Conservation (phyloP, 2,113 vertebrate genomes). For the Lophochroa leadbeateri region DNA sequence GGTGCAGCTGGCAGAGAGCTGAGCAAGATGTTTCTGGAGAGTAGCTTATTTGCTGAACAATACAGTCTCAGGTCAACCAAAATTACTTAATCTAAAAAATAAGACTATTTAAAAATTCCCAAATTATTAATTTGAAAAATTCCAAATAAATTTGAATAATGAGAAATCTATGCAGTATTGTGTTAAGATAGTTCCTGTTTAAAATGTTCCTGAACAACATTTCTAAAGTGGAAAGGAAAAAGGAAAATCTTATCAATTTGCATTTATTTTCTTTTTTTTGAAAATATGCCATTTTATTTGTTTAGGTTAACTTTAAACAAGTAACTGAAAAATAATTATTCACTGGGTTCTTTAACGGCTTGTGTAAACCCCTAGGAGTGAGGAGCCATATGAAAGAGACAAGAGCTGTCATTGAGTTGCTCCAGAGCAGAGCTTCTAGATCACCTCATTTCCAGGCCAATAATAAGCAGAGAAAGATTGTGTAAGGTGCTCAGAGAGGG, state of each 20-base stretch:
- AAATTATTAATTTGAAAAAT: background rate
- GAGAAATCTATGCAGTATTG: background rate
- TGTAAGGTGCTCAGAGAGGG: background rate
- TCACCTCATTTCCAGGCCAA: background rate
- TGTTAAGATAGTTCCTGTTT: background rate
- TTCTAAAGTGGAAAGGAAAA: rapidly evolving
- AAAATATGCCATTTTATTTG: background rate
- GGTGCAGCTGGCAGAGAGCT: conserved; percentile 12
- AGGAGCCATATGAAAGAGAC: background rate
- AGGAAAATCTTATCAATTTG: background rate
- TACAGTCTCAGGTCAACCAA: background rate
- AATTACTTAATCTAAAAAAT: background rate
- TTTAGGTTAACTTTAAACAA: background rate
- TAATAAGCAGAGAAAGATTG: background rate
- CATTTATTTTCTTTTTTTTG: background rate
- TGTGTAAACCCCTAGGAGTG: background rate
- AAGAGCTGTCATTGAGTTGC: background rate
- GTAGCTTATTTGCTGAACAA: background rate
- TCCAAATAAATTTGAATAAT: background rate
- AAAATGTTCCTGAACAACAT: background rate
- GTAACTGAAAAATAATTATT: background rate
- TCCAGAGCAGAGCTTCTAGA: background rate
- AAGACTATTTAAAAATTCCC: background rate
- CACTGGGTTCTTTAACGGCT: background rate
- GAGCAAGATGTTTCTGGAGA: conserved; percentile 9